Conservation (phyloP, 2,113 vertebrate genomes). For the Aphelocoma coerulescens region DNA sequence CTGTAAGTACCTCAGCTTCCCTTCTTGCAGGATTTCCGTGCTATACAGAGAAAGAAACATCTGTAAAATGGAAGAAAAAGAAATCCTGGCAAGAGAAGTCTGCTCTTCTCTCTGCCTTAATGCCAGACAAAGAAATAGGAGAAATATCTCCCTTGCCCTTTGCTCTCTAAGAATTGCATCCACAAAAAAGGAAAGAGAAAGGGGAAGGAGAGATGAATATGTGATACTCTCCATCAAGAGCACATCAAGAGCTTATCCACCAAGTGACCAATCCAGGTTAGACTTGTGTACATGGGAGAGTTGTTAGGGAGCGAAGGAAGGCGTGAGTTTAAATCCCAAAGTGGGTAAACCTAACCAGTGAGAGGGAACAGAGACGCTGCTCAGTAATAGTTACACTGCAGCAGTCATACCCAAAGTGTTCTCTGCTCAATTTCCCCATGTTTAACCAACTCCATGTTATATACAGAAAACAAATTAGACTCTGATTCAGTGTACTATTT, state of each 20-base stretch:
- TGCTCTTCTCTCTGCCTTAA: neutral
- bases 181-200: neutral
- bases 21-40: neutral
- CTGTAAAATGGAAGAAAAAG: neutral
- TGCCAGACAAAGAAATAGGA: neutral
- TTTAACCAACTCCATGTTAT: neutral
- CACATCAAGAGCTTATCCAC: neutral
- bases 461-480: neutral
- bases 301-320: neutral
- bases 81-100: neutral
- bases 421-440: neutral
- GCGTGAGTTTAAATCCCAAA: neutral
- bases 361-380: neutral
- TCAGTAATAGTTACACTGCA: neutral
- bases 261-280: neutral
- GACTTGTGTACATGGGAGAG: neutral
- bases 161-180: neutral
- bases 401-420: neutral
- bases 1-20: neutral
- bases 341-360: neutral
- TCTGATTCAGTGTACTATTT: neutral
- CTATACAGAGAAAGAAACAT: neutral
- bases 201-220: neutral
- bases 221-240: neutral
- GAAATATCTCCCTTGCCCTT: neutral